Evolutionary conservation across 2,113 vertebrate species (phyloP).

Genomic region (Phaethornis superciliosus): DNA sequence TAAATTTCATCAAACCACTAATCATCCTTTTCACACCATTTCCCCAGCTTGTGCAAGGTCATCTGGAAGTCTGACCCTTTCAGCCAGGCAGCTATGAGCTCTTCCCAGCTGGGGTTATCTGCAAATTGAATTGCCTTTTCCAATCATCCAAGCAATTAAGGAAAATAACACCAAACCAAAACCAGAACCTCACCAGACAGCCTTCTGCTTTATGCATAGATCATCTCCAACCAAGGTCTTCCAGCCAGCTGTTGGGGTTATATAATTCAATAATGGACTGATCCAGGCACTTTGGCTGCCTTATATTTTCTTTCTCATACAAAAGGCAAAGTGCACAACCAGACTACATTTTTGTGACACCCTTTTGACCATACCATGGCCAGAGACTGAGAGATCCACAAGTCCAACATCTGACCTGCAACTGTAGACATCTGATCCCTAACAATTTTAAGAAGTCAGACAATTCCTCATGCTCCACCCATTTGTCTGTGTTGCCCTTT

Average conservation of each 20-base stretch:
- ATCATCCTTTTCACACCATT: not conserved
- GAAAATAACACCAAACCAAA: not conserved
- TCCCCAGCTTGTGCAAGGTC: not conserved
- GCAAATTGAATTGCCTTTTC: not conserved
- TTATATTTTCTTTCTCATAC: not conserved
- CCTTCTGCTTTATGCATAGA: accelerated
- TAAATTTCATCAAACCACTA: not conserved
- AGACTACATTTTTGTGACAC: not conserved
- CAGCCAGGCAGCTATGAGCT: not conserved
- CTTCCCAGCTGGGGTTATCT: not conserved
- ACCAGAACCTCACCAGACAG: not conserved
- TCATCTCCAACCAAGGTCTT: not conserved
- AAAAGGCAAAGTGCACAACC: not conserved
- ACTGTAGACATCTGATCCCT: not conserved
- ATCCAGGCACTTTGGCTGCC: not conserved
- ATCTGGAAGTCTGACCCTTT: not conserved
- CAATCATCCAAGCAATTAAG: not conserved
- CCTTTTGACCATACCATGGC: not conserved
- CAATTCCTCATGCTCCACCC: accelerated
- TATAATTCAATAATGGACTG: not conserved
- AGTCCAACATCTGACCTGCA: not conserved
- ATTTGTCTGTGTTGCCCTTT: not conserved
- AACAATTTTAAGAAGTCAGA: not conserved
- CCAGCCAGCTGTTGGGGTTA: not conserved
- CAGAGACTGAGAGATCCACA: not conserved